Conservation (phyloP, 2,888 invertebrate genomes). For the Sipha maydis region DNA sequence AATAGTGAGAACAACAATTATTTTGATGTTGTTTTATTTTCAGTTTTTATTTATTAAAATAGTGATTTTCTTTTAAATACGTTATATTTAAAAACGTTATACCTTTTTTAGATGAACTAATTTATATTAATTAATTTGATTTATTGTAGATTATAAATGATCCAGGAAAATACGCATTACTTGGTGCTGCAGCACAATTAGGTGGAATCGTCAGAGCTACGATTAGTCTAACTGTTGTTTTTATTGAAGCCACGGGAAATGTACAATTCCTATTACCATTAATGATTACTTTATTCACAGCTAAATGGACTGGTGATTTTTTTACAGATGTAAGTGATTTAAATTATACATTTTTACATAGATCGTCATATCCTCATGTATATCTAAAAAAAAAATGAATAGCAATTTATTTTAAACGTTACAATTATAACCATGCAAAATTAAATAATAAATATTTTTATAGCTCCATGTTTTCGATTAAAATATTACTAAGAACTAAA, state of each 20-base stretch:
- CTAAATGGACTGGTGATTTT: conserved; percentile 76
- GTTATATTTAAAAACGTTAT: background rate
- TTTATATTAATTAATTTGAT: conserved; percentile 20
- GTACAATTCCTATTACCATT: conserved; percentile 74
- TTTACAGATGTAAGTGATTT: conserved; percentile 72
- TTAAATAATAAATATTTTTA: too few relatives aligned
- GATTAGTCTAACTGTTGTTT: conserved; percentile 74
- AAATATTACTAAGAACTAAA: too few relatives aligned
- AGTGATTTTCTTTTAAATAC: background rate
- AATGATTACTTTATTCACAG: conserved; percentile 73
- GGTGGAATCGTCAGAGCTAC: conserved; percentile 75
- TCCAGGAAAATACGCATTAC: conserved; percentile 73
- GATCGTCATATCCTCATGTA: background rate
- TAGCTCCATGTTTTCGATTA: too few relatives aligned
- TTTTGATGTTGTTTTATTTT: background rate
- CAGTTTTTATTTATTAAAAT: background rate
- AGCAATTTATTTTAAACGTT: background rate
- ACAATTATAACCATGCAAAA: background rate
- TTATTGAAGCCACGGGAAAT: conserved; percentile 74
- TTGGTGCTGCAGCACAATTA: conserved; percentile 73
- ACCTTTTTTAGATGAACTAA: background rate
- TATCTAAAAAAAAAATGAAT: background rate
- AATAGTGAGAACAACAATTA: background rate
- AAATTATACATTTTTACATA: background rate
- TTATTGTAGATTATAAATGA: conserved; percentile 67